Evolutionary conservation across 2,113 vertebrate genomes (phyloP), one percentile per base, ranked within the genome.

Genomic region (Empidonax traillii): DNA sequence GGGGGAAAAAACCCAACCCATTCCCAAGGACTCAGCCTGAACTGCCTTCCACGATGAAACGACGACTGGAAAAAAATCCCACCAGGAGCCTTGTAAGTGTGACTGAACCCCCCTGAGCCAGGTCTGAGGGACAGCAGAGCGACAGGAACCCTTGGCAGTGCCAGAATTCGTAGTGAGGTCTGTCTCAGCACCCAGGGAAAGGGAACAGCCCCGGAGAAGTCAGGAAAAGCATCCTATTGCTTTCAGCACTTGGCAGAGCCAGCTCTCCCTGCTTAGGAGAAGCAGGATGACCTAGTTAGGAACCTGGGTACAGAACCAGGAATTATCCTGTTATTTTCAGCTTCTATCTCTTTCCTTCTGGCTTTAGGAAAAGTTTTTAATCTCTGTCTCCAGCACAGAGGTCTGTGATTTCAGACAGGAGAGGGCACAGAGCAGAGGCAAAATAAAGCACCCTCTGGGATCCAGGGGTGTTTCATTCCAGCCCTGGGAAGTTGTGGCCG

Each of bases 271-370:
- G 39, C 95, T 84, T 31, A 53, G 47, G 65, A 95, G 83, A 80
- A 86, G 93, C 35, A 76, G 87, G 75, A 44, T 97, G 96, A 96
- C 94, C 90, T 94, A 95, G 88, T 96, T 95, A 96, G 82, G 82
- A 95, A 87, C 87, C 79, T 58, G 83, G 73, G 88, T 69, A 71
- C 67, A 68, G 82, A 83, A 96, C 55, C 31, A 44, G 93, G 93
- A 88, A 94, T 93, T 69, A 84, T 71, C 72, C 79, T 63, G 75
- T 51, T 83, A 95, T 92, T 95, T 77, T 52, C 65, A 21, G 90
- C 92, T 81, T 47, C 81, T n/a, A 14, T 56, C 72, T 77, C 71
- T 55, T 84, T 35, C 61, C 73, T 86, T 90, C 43, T 20, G 49
- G 75, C 90, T 91, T 73, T 17, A 74, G 85, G 71, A 75, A 33